Evolutionary conservation across 2,113 vertebrate genomes (phyloP), one percentile per base, ranked within the genome.

Genomic region (Cyanoderma ruficeps): DNA sequence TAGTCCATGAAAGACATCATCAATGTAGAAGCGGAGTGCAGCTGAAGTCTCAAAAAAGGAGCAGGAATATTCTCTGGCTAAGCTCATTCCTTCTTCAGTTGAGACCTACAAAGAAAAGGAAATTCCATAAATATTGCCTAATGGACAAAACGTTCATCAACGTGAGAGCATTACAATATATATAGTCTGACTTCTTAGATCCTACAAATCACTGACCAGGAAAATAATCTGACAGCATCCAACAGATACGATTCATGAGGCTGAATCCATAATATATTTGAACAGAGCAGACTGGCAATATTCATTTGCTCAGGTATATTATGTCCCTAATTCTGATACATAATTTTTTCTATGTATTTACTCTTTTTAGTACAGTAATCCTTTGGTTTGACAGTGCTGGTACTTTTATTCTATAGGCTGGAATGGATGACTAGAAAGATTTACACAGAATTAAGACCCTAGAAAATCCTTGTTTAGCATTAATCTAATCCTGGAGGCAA

Each of bases 11-110:
- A 98, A 98, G 14, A 98, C 98, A 42, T 98, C 98, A 53, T 98
- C 98, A 24, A 98, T 98, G 90, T 98, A 98, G 86, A 98, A 98
- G 39, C 98, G 97, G 35, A 98, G 98, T 0, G 98, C 98, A 8
- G 98, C 98, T 6, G 98, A 98, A 6, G 98, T 99, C 97, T 99
- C 98, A 69, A 98, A 98, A 94, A 98, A 99, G 13, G 98, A 97
- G 72, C 98, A 98, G 35, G 97, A 98, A 44, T 98, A 98, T 92
- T 98, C 98, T 84, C 97, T 93, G 56, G 98, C 98, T 97, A 99
- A 96, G 68, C 92, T 98, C 78, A 94, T 96, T 28, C 98, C 98
- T 97, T 99, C 98, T 94, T 98, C 98, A 59, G 97, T 98, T 6
- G 98, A 98, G 33, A 99, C 98, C 98, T 99, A 72, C 4, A 78